Percentiles rank a stretch among this genome's conserved stretches.
Evolutionary conservation across 1,140 invertebrate genomes (phyloP).

Genomic region (Neodiprion lecontei): DNA sequence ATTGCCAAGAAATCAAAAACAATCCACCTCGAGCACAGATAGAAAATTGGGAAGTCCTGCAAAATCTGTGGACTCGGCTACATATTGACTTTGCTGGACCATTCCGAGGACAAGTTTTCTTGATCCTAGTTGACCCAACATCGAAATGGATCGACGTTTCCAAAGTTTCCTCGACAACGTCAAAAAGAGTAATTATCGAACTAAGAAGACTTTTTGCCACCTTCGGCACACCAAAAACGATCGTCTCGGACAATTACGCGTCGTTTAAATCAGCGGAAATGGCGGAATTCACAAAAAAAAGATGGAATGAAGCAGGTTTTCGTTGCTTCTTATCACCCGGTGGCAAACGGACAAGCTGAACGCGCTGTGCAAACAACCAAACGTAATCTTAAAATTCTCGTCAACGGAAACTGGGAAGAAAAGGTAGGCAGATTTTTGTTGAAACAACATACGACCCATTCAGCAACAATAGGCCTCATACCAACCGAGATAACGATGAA

Average conservation of each 20-base stretch:
- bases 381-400: constrained; percentile 29
- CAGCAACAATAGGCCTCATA: constrained; percentile 10
- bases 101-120: constrained; percentile 44
- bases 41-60: constrained; percentile 43
- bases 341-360: constrained; percentile 45
- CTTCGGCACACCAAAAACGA: constrained; percentile 40
- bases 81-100: constrained; percentile 62
- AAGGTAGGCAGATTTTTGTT: constrained; percentile 16
- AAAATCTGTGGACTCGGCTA: constrained; percentile 53
- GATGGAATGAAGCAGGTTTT: constrained; percentile 39
- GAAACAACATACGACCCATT: constrained; percentile 18
- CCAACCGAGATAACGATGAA: constrained; percentile 22
- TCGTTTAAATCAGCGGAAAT: constrained; percentile 46
- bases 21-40: constrained; percentile 33
- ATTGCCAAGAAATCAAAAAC: constrained; percentile 38
- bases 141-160: constrained; percentile 51
- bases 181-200: constrained; percentile 33
- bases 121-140: constrained; percentile 54
- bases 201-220: constrained; percentile 37
- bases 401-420: constrained; percentile 17
- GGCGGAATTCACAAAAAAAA: constrained; percentile 37
- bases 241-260: constrained; percentile 50
- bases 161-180: constrained; percentile 47
- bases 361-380: constrained; percentile 38
- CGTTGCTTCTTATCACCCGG: constrained; percentile 43